phyloP scores from a whole-genome alignment of 2,797 vertebrate genomes.

The Tokudaia muenninki region DNA sequence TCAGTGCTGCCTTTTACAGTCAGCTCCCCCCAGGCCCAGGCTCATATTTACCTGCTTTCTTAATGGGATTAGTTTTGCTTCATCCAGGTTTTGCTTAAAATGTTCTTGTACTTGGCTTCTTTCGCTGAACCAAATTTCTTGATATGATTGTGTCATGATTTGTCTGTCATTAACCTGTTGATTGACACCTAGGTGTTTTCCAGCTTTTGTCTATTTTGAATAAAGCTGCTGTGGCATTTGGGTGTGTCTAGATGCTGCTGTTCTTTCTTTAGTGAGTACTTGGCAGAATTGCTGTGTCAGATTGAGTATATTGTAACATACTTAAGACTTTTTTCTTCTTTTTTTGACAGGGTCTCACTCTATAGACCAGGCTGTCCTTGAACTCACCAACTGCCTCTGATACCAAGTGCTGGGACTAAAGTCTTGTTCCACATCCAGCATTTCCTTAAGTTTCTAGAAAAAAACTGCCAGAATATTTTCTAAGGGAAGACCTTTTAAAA shows the following conservation, averaged over 20 bases:
- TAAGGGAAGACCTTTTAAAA: not conserved
- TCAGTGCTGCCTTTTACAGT: not conserved
- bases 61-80: not conserved
- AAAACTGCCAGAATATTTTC: not conserved
- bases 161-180: not conserved
- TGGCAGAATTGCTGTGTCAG: not conserved
- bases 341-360: not conserved
- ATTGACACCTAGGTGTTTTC: not conserved
- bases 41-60: not conserved
- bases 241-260: not conserved
- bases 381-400: not conserved
- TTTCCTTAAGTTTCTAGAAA: not conserved
- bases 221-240: not conserved
- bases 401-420: not conserved
- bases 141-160: fast-evolving
- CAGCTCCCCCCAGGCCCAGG: too few species aligned
- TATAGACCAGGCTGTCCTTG: not conserved
- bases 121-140: not conserved
- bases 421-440: not conserved
- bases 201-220: not conserved
- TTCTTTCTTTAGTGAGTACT: not conserved
- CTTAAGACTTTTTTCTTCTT: not conserved
- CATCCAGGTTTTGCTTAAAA: not conserved
- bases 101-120: not conserved
- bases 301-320: not conserved